Base-by-base conservation (phyloP, 2,888 invertebrate species). In the Spilarctia lutea region DNA sequence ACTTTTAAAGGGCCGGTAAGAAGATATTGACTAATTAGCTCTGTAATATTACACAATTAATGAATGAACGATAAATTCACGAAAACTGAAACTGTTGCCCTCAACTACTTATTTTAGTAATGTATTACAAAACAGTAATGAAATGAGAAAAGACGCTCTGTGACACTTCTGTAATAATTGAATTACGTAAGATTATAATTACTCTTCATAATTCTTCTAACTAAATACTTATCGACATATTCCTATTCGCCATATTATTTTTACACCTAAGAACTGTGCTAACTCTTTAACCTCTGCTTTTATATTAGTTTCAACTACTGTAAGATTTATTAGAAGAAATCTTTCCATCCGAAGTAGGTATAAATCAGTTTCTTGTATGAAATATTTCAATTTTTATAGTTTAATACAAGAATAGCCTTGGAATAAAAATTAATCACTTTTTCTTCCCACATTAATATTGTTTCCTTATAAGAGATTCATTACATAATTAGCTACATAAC, bases 1-100 rank as follows among this genome's bases (percentile, higher is more conserved):
- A 65, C 65, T 35, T 42, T 42, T 76, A 71, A 79, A 77, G 71
- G 71, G 71, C 68, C 66, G 74, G 11, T 72, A 48, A 18, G 0
- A 75, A 20, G n/a, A 65, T 45, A 65, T 65, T 69, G 68, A 48
- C 11, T 73, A 69, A 78, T 72, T 66, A 73, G 69, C 60, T 67
- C 18, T 60, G 52, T 68, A 56, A n/a, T 42, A 30, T 70, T 27
- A 63, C 18, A 63, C 27, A 63, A 42, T 71, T 2, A 20, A 30
- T 30, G 8, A 63, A 63, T 30, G 8, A 18, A 30, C 0, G 4
- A 35, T 35, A 35, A 30, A 30, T 13, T 52, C 20, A 52, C 8
- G 20, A 52, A 52, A 8, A 24, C 20, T 20, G 24, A 52, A 52
- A 52, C 7, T 52, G 52, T 52, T 8, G 48, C 20, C 7, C 18